These are phyloP conservation scores for Oryctes rhinoceros DNA, from an alignment of 1,140 invertebrate genomes.

Conservation along the genomic window DNA sequence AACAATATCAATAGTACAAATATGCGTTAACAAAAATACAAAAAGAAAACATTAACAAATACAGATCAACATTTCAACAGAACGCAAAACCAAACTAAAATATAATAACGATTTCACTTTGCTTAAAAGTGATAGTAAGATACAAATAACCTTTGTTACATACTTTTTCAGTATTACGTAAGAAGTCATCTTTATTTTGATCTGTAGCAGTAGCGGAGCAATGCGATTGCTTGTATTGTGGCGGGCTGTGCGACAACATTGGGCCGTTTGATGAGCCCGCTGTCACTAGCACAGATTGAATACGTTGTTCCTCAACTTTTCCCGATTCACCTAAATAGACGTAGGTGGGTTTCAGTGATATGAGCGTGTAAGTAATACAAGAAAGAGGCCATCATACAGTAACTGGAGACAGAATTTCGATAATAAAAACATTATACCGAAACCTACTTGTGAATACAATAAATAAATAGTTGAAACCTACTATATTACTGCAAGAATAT, in stretches of 20 bases:
- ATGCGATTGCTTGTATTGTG: conserved; percentile 54
- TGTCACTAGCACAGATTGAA: conserved; percentile 59
- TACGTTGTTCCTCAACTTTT: conserved; percentile 51
- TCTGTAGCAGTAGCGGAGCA: conserved; percentile 38
- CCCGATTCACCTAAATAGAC: conserved; percentile 46
- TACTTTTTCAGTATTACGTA: conserved; percentile 56
- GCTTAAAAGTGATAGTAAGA: neutral
- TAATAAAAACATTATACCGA: no score
- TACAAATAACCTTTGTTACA: conserved; percentile 38
- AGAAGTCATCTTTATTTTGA: conserved; percentile 53
- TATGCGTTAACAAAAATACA: neutral
- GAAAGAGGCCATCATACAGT: neutral
- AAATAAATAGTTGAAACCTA: no score
- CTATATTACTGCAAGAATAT: no score
- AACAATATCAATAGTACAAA: no score
- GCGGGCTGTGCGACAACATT: conserved; percentile 57
- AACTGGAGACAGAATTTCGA: conserved; percentile 25
- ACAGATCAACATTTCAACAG: conserved; percentile 2
- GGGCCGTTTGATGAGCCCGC: conserved; percentile 58
- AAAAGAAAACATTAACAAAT: conserved; percentile 28
- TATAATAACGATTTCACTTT: neutral
- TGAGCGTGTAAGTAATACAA: neutral
- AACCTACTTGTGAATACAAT: no score
- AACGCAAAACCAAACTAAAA: conserved; percentile 17
- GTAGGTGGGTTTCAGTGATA: conserved; percentile 15